These are phyloP conservation scores for Gobio occitaniae DNA, from an alignment of 2,797 vertebrate genomes.

Conservation along the genomic window DNA sequence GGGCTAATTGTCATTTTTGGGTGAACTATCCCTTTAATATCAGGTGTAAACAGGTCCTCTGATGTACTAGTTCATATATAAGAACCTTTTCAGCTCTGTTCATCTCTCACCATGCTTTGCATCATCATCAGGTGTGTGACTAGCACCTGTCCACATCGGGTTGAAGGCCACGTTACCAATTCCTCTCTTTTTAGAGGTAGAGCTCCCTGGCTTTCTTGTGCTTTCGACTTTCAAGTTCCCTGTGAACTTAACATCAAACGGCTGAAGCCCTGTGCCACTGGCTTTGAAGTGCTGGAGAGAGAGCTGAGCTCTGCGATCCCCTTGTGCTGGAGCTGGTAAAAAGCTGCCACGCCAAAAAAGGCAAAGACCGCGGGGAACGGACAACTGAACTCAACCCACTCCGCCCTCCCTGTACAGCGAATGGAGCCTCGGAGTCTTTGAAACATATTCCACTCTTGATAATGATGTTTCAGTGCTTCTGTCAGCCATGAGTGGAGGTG, in stretches of 20 bases:
- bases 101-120: conserved; percentile 21
- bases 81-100: conserved; percentile 15
- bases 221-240: conserved; percentile 79
- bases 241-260: conserved; percentile 86
- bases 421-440: conserved; percentile 10
- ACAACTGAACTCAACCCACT: conserved; percentile 12
- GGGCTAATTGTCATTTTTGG: too few relatives aligned
- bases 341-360: conserved; percentile 58
- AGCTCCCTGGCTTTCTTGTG: conserved; percentile 73
- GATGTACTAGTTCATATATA: conserved; percentile 7
- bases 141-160: conserved; percentile 29
- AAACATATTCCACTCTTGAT: conserved; percentile 40
- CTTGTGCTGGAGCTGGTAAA: conserved; percentile 50
- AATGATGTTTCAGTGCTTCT: conserved; percentile 29
- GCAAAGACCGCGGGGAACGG: conserved; percentile 61
- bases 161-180: conserved; percentile 52
- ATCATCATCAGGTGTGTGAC: conserved; percentile 33
- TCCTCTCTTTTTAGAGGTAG: conserved; percentile 59
- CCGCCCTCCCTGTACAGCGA: not conserved
- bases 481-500: not conserved
- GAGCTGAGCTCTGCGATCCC: conserved; percentile 66
- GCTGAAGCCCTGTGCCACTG: conserved; percentile 61
- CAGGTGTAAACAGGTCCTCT: not conserved
- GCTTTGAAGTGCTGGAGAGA: conserved; percentile 79
- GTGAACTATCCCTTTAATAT: not conserved